Conservation (phyloP, 2,113 vertebrate genomes). For the Hippocampus zosterae region DNA sequence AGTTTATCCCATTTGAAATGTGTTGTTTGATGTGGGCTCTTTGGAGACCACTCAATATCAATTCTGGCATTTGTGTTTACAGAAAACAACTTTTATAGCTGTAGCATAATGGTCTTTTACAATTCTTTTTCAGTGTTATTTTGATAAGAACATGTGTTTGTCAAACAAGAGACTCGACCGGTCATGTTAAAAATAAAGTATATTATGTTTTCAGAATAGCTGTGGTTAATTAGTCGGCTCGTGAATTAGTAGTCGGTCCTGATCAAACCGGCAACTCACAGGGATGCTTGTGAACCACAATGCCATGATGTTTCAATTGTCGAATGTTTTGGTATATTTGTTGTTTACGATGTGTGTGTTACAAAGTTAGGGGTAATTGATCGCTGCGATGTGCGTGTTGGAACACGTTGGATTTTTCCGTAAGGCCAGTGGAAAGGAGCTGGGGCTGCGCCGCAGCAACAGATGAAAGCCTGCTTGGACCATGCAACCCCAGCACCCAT, state of each 20-base stretch:
- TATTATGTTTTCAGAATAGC: slow-evolving; percentile 65
- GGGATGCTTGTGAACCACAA: slow-evolving; percentile 58
- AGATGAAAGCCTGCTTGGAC: slow-evolving; percentile 64
- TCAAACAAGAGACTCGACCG: slow-evolving; percentile 41
- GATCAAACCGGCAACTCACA: slow-evolving; percentile 65
- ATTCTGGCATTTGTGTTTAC: slow-evolving; percentile 39
- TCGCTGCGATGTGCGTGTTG: slow-evolving; percentile 67
- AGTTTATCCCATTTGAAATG: slow-evolving; percentile 56
- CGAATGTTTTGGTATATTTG: slow-evolving; percentile 67
- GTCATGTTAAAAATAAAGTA: slow-evolving; percentile 54
- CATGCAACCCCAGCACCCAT: slow-evolving; percentile 36
- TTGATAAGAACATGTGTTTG: slow-evolving; percentile 32
- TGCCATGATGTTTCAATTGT: slow-evolving; percentile 66
- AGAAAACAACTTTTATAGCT: slow-evolving; percentile 36
- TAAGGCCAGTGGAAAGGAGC: slow-evolving; percentile 59
- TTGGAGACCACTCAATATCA: slow-evolving; percentile 43
- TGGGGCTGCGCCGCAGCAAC: slow-evolving; percentile 46
- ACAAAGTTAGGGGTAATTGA: slow-evolving; percentile 68
- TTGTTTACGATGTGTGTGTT: slow-evolving; percentile 71
- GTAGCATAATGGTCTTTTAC: slow-evolving; percentile 26
- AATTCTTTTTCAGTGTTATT: slow-evolving; percentile 31
- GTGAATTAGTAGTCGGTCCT: slow-evolving; percentile 55
- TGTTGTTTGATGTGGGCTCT: slow-evolving; percentile 53
- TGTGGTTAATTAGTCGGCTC: slow-evolving; percentile 64
- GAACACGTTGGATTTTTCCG: slow-evolving; percentile 69